phyloP scores from a whole-genome alignment of 2,888 invertebrate species.

The Tipula vernalis region DNA sequence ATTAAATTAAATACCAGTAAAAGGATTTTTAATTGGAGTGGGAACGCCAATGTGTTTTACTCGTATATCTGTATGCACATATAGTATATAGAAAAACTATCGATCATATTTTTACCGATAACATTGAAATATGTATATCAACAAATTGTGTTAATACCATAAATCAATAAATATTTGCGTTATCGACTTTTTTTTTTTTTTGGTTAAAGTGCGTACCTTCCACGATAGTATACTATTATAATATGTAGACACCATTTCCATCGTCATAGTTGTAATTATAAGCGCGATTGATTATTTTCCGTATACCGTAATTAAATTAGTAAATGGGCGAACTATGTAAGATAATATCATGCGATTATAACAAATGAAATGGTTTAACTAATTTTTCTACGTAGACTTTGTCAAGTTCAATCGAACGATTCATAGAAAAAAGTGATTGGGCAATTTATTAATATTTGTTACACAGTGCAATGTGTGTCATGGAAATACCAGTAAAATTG shows the following conservation, averaged over 20 bases:
- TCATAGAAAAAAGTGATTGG: not conserved
- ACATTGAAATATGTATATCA: not conserved
- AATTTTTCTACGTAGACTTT: not conserved
- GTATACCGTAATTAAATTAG: not conserved
- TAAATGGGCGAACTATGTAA: not conserved
- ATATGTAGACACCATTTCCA: not conserved
- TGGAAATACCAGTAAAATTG: not conserved
- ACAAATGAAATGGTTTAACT: not conserved
- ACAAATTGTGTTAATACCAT: not conserved
- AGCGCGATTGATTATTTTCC: not conserved
- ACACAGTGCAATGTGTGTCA: not conserved
- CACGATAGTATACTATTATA: not conserved
- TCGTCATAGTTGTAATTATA: not conserved
- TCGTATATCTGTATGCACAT: too few relatives aligned
- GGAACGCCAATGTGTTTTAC: not conserved
- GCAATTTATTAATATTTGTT: not conserved
- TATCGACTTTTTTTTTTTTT: not conserved
- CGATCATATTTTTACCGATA: not conserved
- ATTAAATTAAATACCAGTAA: not conserved
- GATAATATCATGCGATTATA: not conserved
- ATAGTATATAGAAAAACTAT: not conserved
- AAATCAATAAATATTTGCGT: not conserved
- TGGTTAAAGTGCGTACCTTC: not conserved
- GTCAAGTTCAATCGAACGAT: not conserved
- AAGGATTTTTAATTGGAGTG: not conserved